These are phyloP conservation scores for Dolichallabes microphthalmus DNA, from an alignment of 2,113 vertebrate genomes.

Conservation along the genomic window DNA sequence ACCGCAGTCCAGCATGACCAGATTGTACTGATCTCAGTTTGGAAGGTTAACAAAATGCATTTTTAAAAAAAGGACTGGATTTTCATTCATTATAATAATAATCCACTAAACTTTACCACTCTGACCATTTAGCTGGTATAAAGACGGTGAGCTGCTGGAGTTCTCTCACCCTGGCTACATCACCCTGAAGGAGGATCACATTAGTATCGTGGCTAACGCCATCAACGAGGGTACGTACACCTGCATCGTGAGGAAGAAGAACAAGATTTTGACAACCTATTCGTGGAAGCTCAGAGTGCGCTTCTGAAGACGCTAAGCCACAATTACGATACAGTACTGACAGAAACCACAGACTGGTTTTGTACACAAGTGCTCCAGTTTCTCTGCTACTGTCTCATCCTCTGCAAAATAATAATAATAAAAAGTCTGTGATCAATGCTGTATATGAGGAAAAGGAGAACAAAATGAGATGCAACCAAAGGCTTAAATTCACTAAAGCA, in stretches of 20 bases:
- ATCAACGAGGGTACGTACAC: slow-evolving; percentile 95
- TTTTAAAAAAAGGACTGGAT: background rate
- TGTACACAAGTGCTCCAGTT: background rate
- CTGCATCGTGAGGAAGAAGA: slow-evolving; percentile 86
- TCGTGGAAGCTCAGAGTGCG: slow-evolving; percentile 91
- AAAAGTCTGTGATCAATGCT: slow-evolving; percentile 12
- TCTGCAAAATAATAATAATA: background rate
- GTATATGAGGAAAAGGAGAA: background rate
- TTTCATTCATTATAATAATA: background rate
- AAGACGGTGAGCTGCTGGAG: slow-evolving; percentile 91
- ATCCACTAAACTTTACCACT: slow-evolving; percentile 22
- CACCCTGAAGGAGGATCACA: slow-evolving; percentile 83
- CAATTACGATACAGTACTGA: slow-evolving; percentile 19
- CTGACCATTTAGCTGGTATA: slow-evolving; percentile 85
- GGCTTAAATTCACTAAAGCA: slow-evolving; percentile 33
- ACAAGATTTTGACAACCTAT: slow-evolving; percentile 87
- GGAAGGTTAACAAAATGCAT: background rate
- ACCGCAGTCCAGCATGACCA: background rate
- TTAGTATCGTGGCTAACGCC: slow-evolving; percentile 93
- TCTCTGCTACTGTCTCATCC: background rate
- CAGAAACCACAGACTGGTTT: slow-evolving; percentile 13
- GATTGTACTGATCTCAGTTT: background rate
- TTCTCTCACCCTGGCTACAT: slow-evolving; percentile 91
- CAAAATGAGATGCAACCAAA: background rate
- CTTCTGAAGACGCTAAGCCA: slow-evolving; percentile 62